These are phyloP conservation scores for Mustela lutreola DNA, from an alignment of 2,113 vertebrate genomes.

Conservation along the genomic window DNA sequence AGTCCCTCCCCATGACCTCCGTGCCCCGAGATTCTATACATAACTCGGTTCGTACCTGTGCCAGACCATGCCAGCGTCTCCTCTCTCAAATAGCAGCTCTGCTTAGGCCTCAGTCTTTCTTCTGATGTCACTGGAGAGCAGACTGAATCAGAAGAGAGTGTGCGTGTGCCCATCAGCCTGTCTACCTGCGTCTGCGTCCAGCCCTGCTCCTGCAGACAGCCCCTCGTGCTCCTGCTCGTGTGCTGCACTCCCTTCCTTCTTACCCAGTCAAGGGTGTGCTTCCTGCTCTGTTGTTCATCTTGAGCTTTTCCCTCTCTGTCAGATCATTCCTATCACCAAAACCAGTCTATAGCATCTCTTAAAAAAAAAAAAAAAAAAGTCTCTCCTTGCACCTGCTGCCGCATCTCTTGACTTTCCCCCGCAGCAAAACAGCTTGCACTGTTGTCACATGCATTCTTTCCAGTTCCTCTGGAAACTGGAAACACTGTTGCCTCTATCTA, in stretches of 20 bases:
- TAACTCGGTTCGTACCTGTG: background rate
- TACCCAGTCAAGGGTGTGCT: accelerated
- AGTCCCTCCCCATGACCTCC: accelerated
- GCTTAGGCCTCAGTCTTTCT: background rate
- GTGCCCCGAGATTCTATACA: background rate
- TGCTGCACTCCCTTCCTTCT: background rate
- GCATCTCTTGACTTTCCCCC: background rate
- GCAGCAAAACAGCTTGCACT: background rate
- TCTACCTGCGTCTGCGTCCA: accelerated
- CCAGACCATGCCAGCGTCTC: accelerated
- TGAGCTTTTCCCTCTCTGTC: background rate
- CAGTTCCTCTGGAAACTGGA: background rate
- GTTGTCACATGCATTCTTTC: too few relatives aligned
- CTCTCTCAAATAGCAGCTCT: background rate
- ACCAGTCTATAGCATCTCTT: background rate
- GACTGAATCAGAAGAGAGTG: background rate
- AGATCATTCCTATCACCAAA: background rate
- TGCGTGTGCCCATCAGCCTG: accelerated
- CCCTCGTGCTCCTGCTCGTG: background rate
- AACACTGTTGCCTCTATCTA: background rate
- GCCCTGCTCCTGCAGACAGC: background rate
- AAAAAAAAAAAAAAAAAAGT: background rate
- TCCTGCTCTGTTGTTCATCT: background rate
- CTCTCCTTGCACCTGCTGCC: background rate
- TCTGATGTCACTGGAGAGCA: background rate